Conservation (phyloP, 1,140 invertebrate genomes). For the Zaprionus africanus region DNA sequence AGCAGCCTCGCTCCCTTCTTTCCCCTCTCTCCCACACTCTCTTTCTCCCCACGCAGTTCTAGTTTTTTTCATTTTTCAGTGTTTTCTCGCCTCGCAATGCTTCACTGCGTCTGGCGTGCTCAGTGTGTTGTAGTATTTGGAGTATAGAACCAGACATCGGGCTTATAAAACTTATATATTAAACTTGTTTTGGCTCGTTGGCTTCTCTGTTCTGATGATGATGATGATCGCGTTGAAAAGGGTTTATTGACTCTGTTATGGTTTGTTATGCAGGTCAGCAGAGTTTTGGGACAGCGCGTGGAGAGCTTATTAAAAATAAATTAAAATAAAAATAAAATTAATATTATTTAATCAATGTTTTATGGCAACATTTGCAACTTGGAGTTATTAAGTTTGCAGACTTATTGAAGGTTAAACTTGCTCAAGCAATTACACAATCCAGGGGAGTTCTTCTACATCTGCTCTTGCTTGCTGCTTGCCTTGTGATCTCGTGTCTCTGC, state of each 20-base stretch:
- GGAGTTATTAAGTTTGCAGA: too few species aligned
- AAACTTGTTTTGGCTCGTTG: conserved; percentile 56
- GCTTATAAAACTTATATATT: conserved; percentile 36
- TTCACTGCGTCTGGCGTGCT: conserved; percentile 34
- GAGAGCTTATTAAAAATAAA: background rate
- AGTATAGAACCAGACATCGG: conserved; percentile 16
- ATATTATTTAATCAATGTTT: background rate
- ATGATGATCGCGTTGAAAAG: conserved; percentile 13
- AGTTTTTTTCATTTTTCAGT: conserved; percentile 31
- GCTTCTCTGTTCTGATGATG: conserved; percentile 32
- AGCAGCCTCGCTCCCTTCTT: too few species aligned
- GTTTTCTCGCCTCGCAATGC: conserved; percentile 46
- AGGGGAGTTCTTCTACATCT: background rate
- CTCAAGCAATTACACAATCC: background rate
- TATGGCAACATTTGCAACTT: background rate
- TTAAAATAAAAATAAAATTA: background rate
- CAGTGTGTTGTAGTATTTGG: conserved; percentile 10
- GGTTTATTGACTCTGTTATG: conserved; percentile 62
- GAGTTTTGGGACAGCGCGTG: background rate
- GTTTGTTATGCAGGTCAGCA: conserved; percentile 34
- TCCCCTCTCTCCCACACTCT: background rate
- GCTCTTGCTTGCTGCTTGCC: background rate
- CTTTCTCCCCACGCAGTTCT: conserved; percentile 20
- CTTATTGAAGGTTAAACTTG: background rate
- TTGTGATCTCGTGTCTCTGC: background rate